phyloP scores from a whole-genome alignment of 2,113 vertebrate species.

The Hucho hucho region DNA sequence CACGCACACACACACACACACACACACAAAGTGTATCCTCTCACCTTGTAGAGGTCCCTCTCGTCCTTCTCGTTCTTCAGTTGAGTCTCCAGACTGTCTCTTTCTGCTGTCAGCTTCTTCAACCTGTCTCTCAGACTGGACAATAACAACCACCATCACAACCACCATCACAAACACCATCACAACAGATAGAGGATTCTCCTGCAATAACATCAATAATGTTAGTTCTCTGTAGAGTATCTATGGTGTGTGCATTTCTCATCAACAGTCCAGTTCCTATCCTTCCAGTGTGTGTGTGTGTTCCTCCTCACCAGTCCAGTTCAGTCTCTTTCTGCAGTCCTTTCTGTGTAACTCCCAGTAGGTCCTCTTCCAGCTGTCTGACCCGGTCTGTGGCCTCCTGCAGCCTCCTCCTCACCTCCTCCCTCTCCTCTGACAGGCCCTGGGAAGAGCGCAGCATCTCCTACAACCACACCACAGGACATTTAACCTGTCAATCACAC shows the following conservation, averaged over 20 bases:
- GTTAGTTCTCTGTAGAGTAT: too few relatives aligned
- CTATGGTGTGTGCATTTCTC: not conserved
- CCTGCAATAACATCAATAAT: not conserved
- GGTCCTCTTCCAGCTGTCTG: slow-evolving; percentile 90
- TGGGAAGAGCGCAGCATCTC: slow-evolving; percentile 77
- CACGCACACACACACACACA: slow-evolving; percentile 4
- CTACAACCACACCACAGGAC: slow-evolving; percentile 57
- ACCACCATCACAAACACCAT: not conserved
- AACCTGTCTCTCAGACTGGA: slow-evolving; percentile 87
- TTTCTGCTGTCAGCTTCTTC: slow-evolving; percentile 85
- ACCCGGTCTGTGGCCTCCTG: slow-evolving; percentile 82
- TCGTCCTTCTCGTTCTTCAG: slow-evolving; percentile 96
- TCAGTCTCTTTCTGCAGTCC: slow-evolving; percentile 94
- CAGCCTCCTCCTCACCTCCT: slow-evolving; percentile 83
- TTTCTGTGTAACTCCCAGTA: slow-evolving; percentile 87
- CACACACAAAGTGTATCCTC: slow-evolving; percentile 3
- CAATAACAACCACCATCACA: slow-evolving; percentile 1
- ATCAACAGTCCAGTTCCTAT: not conserved
- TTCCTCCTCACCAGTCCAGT: slow-evolving; percentile 81
- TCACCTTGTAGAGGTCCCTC: slow-evolving; percentile 91
- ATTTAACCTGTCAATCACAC: slow-evolving; percentile 25
- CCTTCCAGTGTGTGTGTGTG: not conserved
- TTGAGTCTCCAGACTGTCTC: slow-evolving; percentile 85
- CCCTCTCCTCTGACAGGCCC: slow-evolving; percentile 79
- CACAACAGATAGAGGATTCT: not conserved